Conservation (phyloP, 2,113 vertebrate species). For the Proterorhinus semilunaris region DNA sequence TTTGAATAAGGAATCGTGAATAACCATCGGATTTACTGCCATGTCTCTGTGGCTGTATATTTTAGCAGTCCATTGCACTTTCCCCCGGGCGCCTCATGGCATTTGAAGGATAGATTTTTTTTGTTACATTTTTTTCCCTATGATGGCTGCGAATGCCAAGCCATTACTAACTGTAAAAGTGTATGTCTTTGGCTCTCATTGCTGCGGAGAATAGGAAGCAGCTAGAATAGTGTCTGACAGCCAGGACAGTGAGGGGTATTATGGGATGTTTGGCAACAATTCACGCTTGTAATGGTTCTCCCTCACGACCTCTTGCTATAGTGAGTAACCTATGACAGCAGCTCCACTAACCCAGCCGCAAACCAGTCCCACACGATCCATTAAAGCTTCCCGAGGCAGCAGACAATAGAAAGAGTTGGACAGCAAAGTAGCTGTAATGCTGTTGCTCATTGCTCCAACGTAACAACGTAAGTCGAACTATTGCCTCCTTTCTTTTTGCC, state of each 20-base stretch:
- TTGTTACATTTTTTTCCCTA: slow-evolving; percentile 19
- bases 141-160: slow-evolving; percentile 35
- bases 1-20: slow-evolving; percentile 11
- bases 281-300: slow-evolving; percentile 29
- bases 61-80: slow-evolving; percentile 44
- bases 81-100: slow-evolving; percentile 43
- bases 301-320: slow-evolving; percentile 14
- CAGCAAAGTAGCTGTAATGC: background rate
- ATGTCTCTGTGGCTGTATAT: slow-evolving; percentile 18
- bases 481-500: too few relatives aligned
- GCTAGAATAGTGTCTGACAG: slow-evolving; percentile 34
- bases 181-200: slow-evolving; percentile 14
- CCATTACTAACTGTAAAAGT: slow-evolving; percentile 23
- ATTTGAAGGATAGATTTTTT: slow-evolving; percentile 38
- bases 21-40: slow-evolving; percentile 16
- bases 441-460: background rate
- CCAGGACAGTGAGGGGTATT: slow-evolving; percentile 32
- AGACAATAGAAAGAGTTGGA: slow-evolving; percentile 1
- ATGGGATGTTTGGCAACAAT: slow-evolving; percentile 13
- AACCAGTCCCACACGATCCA: background rate
- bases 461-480: too few relatives aligned
- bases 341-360: background rate
- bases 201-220: slow-evolving; percentile 22
- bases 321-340: slow-evolving; percentile 1
- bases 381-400: background rate